Evolutionary conservation across 2,888 invertebrate species (phyloP), one percentile per base, ranked within the genome.

Genomic region (Myopa tessellatipennis): DNA sequence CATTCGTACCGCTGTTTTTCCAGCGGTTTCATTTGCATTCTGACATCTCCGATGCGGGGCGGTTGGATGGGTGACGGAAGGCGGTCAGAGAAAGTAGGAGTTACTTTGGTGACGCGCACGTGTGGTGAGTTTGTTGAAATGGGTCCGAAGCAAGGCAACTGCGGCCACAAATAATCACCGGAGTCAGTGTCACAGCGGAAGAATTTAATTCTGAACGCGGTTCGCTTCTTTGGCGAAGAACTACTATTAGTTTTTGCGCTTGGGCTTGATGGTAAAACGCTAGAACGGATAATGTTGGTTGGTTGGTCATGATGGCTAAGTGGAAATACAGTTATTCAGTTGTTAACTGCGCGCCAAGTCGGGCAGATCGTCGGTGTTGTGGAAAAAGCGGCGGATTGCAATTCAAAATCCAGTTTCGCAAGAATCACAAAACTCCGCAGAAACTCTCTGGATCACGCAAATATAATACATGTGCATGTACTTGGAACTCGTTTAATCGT

Each of bases 81-180:
- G 26, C 26, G 45, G 45, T 45, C 45, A 45, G 0, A 1, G 45
- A 45, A 65, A 12, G 5, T 26, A 5, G 55, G 50, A 38, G 67
- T 65, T 52, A 2, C 67, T 36, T n/a, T 55, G 68, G 61, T 36
- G 40, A 63, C 76, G 76, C 71, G 69, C 76, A 76, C 63, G 71
- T 76, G 76, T 71, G 76, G 76, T 76, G 76, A 69, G 61, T 58
- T 45, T 63, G 73, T 63, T 74, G 38, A 26, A 18, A 26, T 12
- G 65, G 36, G 3, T 26, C 38, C 65, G 16, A 10, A 8, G 55
- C 14, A 55, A 14, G 10, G 14, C 50, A 71, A 26, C 52, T 10
- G 38, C 63, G n/a, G 50, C 52, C 65, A 63, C 72, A 3, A 26
- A 26, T 4, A 34, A 52, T 14, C 38, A 34, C 18, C 26, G 34